Percentiles rank a stretch among this genome's conserved stretches.
Conservation (phyloP, 2,888 invertebrate genomes). For the Drosophila sordidula region DNA sequence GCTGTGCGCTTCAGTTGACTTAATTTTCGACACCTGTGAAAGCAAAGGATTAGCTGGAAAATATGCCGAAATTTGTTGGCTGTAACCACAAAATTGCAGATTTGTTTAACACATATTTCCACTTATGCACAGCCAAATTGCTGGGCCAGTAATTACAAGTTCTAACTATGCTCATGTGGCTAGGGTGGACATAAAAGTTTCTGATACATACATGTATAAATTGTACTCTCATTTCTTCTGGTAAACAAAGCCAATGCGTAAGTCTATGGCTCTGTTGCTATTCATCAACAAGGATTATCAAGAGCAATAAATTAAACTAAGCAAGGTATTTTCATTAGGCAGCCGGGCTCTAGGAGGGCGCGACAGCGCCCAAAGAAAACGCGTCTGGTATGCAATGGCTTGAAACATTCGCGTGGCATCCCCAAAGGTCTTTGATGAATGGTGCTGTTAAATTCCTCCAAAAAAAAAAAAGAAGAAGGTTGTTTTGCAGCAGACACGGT, state of each 20-base stretch:
- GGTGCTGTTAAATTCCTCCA: conserved; percentile 52
- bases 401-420: neutral
- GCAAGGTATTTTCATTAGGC: conserved; percentile 31
- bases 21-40: conserved; percentile 4
- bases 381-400: conserved; percentile 30
- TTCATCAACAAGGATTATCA: conserved; percentile 74
- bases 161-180: conserved; percentile 24
- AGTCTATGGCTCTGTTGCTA: conserved; percentile 36
- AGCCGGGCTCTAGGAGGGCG: conserved; percentile 3
- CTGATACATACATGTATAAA: neutral
- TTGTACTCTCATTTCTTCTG: too few relatives aligned
- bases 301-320: conserved; percentile 69
- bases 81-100: conserved; percentile 24
- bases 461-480: conserved; percentile 28
- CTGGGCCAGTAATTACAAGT: conserved; percentile 4
- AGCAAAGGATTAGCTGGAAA: conserved; percentile 8
- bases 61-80: conserved; percentile 10
- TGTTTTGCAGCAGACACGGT: conserved; percentile 18
- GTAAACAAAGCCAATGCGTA: conserved; percentile 16
- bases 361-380: neutral
- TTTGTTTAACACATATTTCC: conserved; percentile 27
- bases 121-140: conserved; percentile 10
- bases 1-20: conserved; percentile 10
- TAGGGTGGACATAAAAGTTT: neutral
- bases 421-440: conserved; percentile 66